Evolutionary conservation across 2,888 invertebrate genomes (phyloP).

Genomic region (Zonitis immaculata): DNA sequence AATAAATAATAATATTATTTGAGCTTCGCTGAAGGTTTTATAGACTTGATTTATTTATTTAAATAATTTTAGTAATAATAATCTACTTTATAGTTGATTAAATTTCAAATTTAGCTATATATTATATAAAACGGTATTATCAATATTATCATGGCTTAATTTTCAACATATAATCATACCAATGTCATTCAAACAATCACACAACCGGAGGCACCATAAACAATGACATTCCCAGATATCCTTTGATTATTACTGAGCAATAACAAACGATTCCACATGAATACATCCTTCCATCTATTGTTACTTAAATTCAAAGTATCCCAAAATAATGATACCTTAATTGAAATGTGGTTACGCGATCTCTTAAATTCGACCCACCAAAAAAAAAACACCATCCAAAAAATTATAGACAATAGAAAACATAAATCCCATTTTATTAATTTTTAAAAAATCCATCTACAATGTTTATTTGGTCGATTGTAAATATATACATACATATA

Average conservation of each 20-base stretch:
- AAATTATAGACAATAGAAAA: no score
- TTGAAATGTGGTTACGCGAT: not conserved
- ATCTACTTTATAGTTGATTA: no score
- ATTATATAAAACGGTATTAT: no score
- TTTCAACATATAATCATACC: conserved; percentile 1
- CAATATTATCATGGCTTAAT: not conserved
- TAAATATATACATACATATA: not conserved
- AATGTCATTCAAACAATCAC: conserved; percentile 15
- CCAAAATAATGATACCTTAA: not conserved
- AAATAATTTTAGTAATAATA: no score
- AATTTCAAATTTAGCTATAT: no score
- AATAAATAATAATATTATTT: no score
- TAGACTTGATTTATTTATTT: no score
- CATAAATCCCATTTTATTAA: not conserved
- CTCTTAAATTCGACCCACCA: no score
- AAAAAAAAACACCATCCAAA: no score
- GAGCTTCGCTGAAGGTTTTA: no score
- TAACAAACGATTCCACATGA: not conserved
- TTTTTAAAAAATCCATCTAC: not conserved
- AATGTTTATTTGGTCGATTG: not conserved
- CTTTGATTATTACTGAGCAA: not conserved
- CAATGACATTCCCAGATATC: conserved; percentile 12
- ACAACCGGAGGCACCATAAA: conserved; percentile 12
- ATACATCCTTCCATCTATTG: not conserved
- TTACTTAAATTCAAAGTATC: not conserved